phyloP scores from a whole-genome alignment of 30 jellyfish, hydroid and myxozoan genomes.

The Sanderia malayensis region DNA sequence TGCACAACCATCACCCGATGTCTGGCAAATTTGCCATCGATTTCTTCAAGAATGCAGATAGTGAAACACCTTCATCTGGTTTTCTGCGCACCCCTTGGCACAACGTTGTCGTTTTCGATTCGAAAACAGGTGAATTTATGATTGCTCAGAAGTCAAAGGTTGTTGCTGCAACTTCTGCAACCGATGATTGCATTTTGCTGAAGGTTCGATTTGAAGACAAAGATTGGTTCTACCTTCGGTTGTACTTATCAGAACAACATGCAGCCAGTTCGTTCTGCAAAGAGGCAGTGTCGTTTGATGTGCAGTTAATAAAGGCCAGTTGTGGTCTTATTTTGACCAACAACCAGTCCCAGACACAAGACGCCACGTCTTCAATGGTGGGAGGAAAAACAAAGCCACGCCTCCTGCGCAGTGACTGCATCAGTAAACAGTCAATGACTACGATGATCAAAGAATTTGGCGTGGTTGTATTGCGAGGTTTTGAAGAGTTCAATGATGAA shows the following conservation, averaged over 20 bases:
- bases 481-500: conserved; percentile 26
- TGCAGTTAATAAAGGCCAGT: conserved; percentile 6
- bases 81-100: conserved; percentile 59
- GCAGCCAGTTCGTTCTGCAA: too few relatives aligned
- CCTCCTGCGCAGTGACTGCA: conserved; percentile 1
- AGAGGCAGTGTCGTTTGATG: too few relatives aligned
- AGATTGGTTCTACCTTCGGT: conserved; percentile 28
- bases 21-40: conserved; percentile 51
- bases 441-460: conserved; percentile 43
- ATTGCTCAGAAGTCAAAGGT: conserved; percentile 18
- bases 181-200: too few relatives aligned
- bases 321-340: conserved; percentile 23
- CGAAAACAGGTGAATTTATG: conserved; percentile 27
- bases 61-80: conserved; percentile 13
- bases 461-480: conserved; percentile 49
- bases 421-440: conserved; percentile 6
- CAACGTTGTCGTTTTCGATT: conserved; percentile 31
- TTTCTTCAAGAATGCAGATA: conserved; percentile 25
- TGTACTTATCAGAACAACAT: too few relatives aligned
- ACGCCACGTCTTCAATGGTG: too few relatives aligned
- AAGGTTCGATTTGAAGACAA: conserved; percentile 11
- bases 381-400: too few relatives aligned
- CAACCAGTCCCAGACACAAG: too few relatives aligned
- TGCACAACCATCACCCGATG: conserved; percentile 47
- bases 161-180: too few relatives aligned